Base-by-base conservation (phyloP, 2,113 vertebrate species). In the Sylvia atricapilla region DNA sequence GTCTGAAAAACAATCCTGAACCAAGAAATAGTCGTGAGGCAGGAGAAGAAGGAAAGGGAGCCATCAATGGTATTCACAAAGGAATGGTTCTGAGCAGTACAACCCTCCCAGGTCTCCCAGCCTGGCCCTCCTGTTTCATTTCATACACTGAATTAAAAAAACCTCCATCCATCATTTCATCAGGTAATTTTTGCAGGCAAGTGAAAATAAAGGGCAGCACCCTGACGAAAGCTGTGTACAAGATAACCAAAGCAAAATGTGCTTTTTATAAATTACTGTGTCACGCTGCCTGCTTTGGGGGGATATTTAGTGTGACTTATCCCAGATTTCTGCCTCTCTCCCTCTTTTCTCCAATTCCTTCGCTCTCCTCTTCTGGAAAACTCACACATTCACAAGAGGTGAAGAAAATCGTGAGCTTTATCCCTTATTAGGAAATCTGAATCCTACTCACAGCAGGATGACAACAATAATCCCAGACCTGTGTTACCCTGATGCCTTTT, bases 21-120 rank as follows among this genome's bases (percentile, higher is more conserved):
- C 4, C 11, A 2, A 47, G 41, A 18, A 90, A 35, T 6, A 1
- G 1, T 0, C 6, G 19, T 1, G 47, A 33, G 28, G 30, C 33
- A 20, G 35, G 24, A 31, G 70, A 1, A 88, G 56, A 7, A 7
- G 67, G 12, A 41, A 33, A 33, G 44, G 64, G 55, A 13, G 27
- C 7, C 44, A 7, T 6, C 7, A 2, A 1, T 12, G 64, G 23
- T 9, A 1, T 2, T 31, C 22, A 68, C 35, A 59, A 33, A 6
- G 9, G 20, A 70, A 23, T 0, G 11, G 15, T 31, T 75, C 62
- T 27, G 9, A 55, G 52, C 19, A 46, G 33, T 0, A 3, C 55
- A 60, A 7, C 0, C 31, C 20, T 74, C 55, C 56, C 55, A 25
- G 21, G 14, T 9, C 35, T 11, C 35, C 30, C 49, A 27, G 13